These are phyloP conservation scores for Ceratitis capitata DNA, from an alignment of 1,140 invertebrate species.

Conservation along the genomic window DNA sequence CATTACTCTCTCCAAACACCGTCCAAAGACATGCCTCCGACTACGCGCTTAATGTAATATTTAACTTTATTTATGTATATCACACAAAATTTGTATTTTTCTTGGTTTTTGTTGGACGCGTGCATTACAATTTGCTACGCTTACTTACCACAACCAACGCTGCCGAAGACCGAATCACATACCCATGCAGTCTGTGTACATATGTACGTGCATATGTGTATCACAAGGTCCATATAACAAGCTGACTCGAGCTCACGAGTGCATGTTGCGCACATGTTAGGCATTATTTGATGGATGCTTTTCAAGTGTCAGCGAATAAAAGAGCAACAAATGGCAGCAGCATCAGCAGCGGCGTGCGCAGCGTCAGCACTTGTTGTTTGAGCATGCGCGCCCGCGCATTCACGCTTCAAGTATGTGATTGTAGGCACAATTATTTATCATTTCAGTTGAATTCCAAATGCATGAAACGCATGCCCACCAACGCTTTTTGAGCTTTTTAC, in stretches of 20 bases:
- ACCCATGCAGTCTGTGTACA: background rate
- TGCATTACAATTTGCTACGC: background rate
- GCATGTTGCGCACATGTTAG: slow-evolving; percentile 29
- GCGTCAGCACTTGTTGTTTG: background rate
- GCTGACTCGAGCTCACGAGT: background rate
- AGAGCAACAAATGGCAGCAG: background rate
- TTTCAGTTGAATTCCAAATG: background rate
- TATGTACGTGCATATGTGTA: too few relatives aligned
- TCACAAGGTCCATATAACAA: too few relatives aligned
- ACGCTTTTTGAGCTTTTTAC: slow-evolving; percentile 4
- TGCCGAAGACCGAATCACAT: background rate
- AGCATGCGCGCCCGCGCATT: slow-evolving; percentile 17
- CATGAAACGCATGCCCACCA: background rate
- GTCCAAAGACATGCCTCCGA: background rate
- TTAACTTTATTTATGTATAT: background rate
- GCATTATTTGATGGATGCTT: slow-evolving; percentile 25
- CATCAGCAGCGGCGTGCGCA: background rate
- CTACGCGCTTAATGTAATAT: background rate
- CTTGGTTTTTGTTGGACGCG: background rate
- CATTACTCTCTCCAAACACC: background rate
- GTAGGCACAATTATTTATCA: slow-evolving; percentile 4
- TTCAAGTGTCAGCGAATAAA: background rate
- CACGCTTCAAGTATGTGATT: background rate
- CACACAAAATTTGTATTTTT: background rate
- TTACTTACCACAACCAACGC: background rate